These are phyloP conservation scores for Ptilodon capucinus DNA, from an alignment of 2,888 invertebrate genomes.

Conservation along the genomic window DNA sequence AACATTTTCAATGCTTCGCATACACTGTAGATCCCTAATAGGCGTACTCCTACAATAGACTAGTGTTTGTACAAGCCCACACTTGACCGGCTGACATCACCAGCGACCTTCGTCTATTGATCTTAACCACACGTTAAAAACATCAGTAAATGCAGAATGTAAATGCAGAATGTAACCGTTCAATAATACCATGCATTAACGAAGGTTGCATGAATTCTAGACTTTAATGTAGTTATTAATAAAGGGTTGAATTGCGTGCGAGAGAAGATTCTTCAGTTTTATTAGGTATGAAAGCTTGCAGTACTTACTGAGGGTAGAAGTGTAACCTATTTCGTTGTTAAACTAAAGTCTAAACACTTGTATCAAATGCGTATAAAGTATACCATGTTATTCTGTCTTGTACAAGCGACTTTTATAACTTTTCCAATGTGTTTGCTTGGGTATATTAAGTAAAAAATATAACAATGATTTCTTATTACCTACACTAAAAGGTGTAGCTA, in stretches of 20 bases:
- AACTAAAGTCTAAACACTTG: not conserved
- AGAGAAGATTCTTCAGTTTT: not conserved
- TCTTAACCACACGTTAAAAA: constrained; percentile 25
- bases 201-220: not conserved
- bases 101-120: constrained; percentile 30
- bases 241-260: not conserved
- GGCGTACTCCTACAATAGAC: constrained; percentile 7
- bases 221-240: not conserved
- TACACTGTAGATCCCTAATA: not conserved
- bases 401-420: too few relatives aligned
- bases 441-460: too few relatives aligned
- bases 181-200: not conserved
- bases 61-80: constrained; percentile 32
- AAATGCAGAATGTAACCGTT: constrained; percentile 18
- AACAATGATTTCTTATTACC: too few relatives aligned
- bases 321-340: not conserved
- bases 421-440: too few relatives aligned
- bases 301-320: not conserved
- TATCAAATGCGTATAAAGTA: not conserved
- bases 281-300: not conserved
- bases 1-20: not conserved
- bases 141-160: constrained; percentile 15
- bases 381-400: not conserved
- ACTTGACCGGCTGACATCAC: constrained; percentile 35
- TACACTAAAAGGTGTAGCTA: too few relatives aligned